Conservation (phyloP, 2,888 invertebrate genomes). For the Nomada ruficornis region DNA sequence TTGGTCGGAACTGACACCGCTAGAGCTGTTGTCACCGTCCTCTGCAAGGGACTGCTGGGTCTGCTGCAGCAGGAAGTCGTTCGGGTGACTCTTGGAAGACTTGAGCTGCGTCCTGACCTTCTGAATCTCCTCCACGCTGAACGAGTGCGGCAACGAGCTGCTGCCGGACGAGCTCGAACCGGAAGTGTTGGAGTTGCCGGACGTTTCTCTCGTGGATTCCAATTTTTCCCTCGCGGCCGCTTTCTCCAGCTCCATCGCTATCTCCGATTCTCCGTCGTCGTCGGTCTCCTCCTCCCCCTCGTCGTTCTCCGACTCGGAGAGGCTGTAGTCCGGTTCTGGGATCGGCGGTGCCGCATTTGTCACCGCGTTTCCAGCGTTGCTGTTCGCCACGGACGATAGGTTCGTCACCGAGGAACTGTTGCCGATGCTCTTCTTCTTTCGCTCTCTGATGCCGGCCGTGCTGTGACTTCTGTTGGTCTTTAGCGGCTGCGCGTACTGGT, state of each 20-base stretch:
- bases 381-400: constrained; percentile 74
- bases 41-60: constrained; percentile 85
- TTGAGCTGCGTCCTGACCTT: constrained; percentile 93
- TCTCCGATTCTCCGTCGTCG: constrained; percentile 81
- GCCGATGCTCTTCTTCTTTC: constrained; percentile 83
- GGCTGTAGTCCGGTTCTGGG: constrained; percentile 96
- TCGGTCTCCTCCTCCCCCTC: constrained; percentile 88
- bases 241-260: constrained; percentile 86
- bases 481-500: constrained; percentile 87
- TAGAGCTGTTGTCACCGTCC: constrained; percentile 95
- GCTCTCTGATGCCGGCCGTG: constrained; percentile 79
- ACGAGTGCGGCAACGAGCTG: constrained; percentile 92
- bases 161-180: constrained; percentile 85
- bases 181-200: constrained; percentile 84
- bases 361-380: constrained; percentile 55
- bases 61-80: constrained; percentile 88
- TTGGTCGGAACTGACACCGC: constrained; percentile 95
- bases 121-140: constrained; percentile 95
- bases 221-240: constrained; percentile 84
- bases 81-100: constrained; percentile 94
- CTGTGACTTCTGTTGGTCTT: constrained; percentile 83
- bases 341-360: constrained; percentile 88
- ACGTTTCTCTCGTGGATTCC: constrained; percentile 83
- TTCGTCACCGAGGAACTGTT: constrained; percentile 83
- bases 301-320: constrained; percentile 93